These are phyloP conservation scores for Idaea straminata DNA, from an alignment of 2,888 invertebrate species.

Conservation along the genomic window DNA sequence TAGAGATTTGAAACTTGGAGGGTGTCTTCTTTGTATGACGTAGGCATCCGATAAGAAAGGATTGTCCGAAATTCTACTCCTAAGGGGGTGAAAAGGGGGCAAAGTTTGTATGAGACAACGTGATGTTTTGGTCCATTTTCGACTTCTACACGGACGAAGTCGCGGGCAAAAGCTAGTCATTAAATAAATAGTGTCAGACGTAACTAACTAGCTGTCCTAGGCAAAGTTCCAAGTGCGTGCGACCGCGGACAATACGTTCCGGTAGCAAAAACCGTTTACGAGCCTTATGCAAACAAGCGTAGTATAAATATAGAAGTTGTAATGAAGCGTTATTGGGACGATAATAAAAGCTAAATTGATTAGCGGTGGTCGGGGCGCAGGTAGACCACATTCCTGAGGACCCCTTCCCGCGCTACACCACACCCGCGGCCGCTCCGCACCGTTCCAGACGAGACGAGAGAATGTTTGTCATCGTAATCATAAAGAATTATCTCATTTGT, in stretches of 20 bases:
- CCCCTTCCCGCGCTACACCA: constrained; percentile 33
- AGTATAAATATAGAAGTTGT: constrained; percentile 61
- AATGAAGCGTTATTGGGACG: constrained; percentile 75
- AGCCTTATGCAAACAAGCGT: constrained; percentile 48
- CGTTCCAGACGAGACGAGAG: constrained; percentile 40
- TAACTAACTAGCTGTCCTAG: constrained; percentile 31
- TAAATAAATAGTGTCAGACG: constrained; percentile 2
- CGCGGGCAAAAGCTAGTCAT: no score
- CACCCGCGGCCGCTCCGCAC: constrained; percentile 25
- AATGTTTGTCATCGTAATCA: constrained; percentile 69
- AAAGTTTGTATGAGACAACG: no score
- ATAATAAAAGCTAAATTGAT: constrained; percentile 79
- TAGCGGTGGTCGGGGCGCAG: constrained; percentile 74
- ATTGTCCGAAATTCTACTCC: no score
- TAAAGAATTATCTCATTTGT: constrained; percentile 50
- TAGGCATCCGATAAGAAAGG: no score
- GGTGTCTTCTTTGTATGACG: no score
- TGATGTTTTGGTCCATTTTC: no score
- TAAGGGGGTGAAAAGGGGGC: no score
- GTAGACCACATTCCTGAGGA: constrained; percentile 72
- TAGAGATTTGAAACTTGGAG: no score
- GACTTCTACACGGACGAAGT: no score
- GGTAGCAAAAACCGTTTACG: constrained; percentile 20
- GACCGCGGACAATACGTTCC: constrained; percentile 37
- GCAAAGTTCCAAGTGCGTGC: constrained; percentile 43